Conservation (phyloP, 2,888 invertebrate species). For the Dicyrtoma fusca region DNA sequence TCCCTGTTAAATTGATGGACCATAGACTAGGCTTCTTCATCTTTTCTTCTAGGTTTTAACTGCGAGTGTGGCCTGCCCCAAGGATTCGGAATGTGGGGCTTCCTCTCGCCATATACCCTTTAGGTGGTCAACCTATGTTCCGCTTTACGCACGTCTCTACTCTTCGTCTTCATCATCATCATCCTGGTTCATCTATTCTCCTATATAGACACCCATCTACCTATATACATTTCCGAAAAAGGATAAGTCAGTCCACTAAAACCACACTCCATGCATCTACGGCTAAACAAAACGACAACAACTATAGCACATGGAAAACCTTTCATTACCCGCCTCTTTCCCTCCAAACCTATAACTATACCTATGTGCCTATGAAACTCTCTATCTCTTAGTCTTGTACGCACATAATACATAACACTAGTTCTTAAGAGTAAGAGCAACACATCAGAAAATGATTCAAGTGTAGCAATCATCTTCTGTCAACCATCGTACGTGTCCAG, state of each 20-base stretch:
- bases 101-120: slow-evolving; percentile 24
- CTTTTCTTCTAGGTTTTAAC: neutral
- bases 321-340: neutral
- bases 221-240: too few species aligned
- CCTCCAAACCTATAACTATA: too few species aligned
- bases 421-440: too few species aligned
- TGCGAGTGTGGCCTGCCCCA: slow-evolving; percentile 37
- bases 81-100: slow-evolving; percentile 39
- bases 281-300: neutral
- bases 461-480: too few species aligned
- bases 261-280: too few species aligned
- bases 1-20: slow-evolving; percentile 7
- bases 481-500: too few species aligned
- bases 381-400: too few species aligned
- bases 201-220: neutral
- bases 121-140: slow-evolving; percentile 26
- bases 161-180: neutral
- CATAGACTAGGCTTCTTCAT: neutral
- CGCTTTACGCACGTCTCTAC: neutral
- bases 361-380: too few species aligned
- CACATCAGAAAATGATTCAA: too few species aligned
- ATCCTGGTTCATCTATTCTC: neutral
- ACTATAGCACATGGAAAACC: too few species aligned
- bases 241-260: neutral
- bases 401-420: too few species aligned